These are phyloP conservation scores for Hylomyscus alleni DNA, from an alignment of 2,797 vertebrate species.

Conservation along the genomic window DNA sequence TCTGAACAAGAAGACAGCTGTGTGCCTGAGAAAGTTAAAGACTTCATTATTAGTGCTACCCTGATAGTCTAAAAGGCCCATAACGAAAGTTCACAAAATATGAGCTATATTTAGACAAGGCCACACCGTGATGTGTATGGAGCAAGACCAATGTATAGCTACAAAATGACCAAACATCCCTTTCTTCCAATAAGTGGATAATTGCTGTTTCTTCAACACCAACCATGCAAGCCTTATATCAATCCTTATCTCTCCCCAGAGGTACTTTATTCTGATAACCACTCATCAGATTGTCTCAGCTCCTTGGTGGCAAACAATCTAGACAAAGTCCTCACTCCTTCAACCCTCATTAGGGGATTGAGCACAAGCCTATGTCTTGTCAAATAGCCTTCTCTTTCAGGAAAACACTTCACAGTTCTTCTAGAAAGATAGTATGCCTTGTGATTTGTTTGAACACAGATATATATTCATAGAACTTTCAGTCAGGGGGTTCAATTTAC, in stretches of 20 bases:
- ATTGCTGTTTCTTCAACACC: not conserved
- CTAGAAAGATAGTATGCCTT: not conserved
- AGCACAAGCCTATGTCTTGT: not conserved
- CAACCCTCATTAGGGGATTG: slow-evolving; percentile 28
- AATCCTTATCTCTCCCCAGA: not conserved
- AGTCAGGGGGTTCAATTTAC: not conserved
- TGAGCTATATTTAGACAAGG: not conserved
- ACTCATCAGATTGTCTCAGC: not conserved
- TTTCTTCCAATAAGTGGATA: not conserved
- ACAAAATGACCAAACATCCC: not conserved
- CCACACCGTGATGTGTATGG: not conserved
- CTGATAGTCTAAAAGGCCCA: not conserved
- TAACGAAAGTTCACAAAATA: slow-evolving; percentile 29
- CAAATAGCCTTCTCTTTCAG: not conserved
- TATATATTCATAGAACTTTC: not conserved
- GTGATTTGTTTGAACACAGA: not conserved
- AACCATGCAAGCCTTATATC: not conserved
- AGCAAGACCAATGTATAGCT: not conserved
- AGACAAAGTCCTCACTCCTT: slow-evolving; percentile 36
- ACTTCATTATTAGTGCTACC: not conserved
- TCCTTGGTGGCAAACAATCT: slow-evolving; percentile 14
- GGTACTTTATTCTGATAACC: slow-evolving; percentile 16
- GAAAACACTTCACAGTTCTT: not conserved
- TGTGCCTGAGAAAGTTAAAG: not conserved
- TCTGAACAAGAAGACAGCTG: not conserved